Conservation (phyloP, 1,140 invertebrate species). For the Drosophila nebulosa region DNA sequence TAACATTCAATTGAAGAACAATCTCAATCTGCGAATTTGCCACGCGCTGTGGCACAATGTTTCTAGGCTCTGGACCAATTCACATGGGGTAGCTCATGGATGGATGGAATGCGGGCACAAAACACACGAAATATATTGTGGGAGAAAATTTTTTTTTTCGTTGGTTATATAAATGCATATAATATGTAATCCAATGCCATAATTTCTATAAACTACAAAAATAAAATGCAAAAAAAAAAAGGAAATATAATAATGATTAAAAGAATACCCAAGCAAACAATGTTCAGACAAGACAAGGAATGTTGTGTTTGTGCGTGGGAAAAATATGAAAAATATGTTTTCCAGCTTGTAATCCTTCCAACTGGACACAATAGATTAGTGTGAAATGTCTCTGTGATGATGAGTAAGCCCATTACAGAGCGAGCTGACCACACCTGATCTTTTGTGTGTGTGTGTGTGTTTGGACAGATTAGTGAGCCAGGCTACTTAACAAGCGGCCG, state of each 20-base stretch:
- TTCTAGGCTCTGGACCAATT: neutral
- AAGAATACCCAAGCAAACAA: neutral
- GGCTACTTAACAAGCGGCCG: slow-evolving; percentile 60
- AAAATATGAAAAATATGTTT: slow-evolving; percentile 64
- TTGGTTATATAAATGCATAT: neutral
- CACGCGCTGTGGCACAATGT: slow-evolving; percentile 44
- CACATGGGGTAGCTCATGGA: neutral
- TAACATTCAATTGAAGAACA: neutral
- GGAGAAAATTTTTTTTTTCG: slow-evolving; percentile 36
- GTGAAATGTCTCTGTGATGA: slow-evolving; percentile 23
- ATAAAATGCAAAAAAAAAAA: slow-evolving; percentile 56
- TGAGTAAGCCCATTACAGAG: slow-evolving; percentile 43
- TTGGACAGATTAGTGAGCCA: slow-evolving; percentile 63
- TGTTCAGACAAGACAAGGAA: neutral
- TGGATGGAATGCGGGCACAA: slow-evolving; percentile 31
- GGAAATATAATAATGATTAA: slow-evolving; percentile 2
- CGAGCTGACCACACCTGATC: slow-evolving; percentile 41
- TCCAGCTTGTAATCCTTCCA: slow-evolving; percentile 46
- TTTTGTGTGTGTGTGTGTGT: slow-evolving; percentile 35
- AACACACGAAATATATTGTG: slow-evolving; percentile 31
- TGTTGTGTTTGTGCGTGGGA: slow-evolving; percentile 50
- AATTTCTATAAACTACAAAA: slow-evolving; percentile 49
- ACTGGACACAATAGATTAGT: slow-evolving; percentile 29
- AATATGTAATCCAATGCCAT: slow-evolving; percentile 63
- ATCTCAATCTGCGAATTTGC: slow-evolving; percentile 20